Evolutionary conservation across 2,797 vertebrate species (phyloP), one percentile per base, ranked within the genome.

Genomic region (Anomalospiza imberbis): DNA sequence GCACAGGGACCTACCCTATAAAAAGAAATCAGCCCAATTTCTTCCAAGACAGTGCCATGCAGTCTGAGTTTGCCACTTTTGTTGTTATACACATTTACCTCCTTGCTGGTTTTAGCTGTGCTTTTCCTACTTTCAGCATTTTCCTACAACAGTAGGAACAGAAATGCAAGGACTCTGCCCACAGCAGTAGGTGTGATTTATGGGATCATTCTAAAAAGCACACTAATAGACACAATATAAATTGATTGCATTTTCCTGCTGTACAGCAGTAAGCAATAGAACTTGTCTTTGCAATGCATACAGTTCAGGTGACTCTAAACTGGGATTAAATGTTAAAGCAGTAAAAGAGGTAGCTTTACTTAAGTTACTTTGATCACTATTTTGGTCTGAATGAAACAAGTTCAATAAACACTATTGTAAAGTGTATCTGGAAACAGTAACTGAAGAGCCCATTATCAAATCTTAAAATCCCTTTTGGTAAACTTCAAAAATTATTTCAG

Each of bases 401-500:
- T 88, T 88, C 82, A 88, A 53, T 88, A 74, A 78, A 40, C 12
- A 11, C 74, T 76, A 38, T 85, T 76, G 28, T 58, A 65, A 79
- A 91, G 28, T 84, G 1, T 54, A 61, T 92, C 76, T 96, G 60
- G 83, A 57, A 90, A 76, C 40, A 32, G 80, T 95, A 90, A 85
- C 79, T 89, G 73, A 93, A 94, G 91, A 89, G 53, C 68, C 47
- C 67, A 9, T 58, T 65, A 90, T 74, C 42, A 88, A 31, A 90
- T 91, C 58, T 94, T 76, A 57, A 84, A 60, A 77, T 63, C 22
- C 44, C 34, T 55, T 94, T 91, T 86, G 74, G 90, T 91, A 93
- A 92, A 94, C 95, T 95, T 89, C 75, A 66, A 80, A 94, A 95
- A 88, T 82, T 94, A 85, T 95, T 92, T 95, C 70, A 48, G 50